A percentile compares a stretch with the other conserved stretches of the same genome.
These are phyloP conservation scores for Melolontha melolontha DNA, from an alignment of 2,888 invertebrate species.

Conservation along the genomic window DNA sequence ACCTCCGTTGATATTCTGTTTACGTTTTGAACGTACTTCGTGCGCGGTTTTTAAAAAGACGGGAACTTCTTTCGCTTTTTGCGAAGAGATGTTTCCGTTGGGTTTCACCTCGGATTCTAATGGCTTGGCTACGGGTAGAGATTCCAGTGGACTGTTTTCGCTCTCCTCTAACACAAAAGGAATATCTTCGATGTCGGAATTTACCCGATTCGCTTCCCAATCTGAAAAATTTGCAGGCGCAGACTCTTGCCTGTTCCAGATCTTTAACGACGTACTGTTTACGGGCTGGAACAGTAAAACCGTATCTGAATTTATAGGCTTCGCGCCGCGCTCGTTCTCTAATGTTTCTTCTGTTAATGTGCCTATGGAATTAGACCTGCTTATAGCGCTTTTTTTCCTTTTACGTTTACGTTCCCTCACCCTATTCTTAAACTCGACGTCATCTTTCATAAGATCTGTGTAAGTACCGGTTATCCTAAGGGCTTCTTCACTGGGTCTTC, in stretches of 20 bases:
- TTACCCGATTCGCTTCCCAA: conserved; percentile 52
- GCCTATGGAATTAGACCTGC: conserved; percentile 54
- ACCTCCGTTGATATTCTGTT: conserved; percentile 49
- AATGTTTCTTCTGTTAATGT: conserved; percentile 52
- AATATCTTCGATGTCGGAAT: conserved; percentile 55
- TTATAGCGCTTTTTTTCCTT: conserved; percentile 50
- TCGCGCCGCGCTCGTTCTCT: conserved; percentile 43
- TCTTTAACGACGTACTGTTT: conserved; percentile 42
- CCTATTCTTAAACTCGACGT: conserved; percentile 60
- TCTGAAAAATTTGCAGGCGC: conserved; percentile 48
- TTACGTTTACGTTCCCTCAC: conserved; percentile 60
- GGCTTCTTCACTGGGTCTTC: conserved; percentile 82
- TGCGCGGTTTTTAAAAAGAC: conserved; percentile 66
- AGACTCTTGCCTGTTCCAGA: conserved; percentile 50
- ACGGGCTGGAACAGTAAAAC: conserved; percentile 44
- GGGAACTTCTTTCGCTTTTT: conserved; percentile 52
- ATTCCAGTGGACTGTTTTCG: conserved; percentile 60
- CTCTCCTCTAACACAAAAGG: conserved; percentile 63
- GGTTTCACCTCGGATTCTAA: conserved; percentile 36
- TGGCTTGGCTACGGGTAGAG: conserved; percentile 50
- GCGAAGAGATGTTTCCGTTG: conserved; percentile 45
- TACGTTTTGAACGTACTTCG: conserved; percentile 61
- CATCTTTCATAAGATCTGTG: conserved; percentile 70
- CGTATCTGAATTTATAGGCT: conserved; percentile 43
- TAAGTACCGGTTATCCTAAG: conserved; percentile 72